A percentile compares a stretch with the other conserved stretches of the same genome.
Conservation (phyloP, 2,888 invertebrate genomes). For the Nemapogon koenigi region DNA sequence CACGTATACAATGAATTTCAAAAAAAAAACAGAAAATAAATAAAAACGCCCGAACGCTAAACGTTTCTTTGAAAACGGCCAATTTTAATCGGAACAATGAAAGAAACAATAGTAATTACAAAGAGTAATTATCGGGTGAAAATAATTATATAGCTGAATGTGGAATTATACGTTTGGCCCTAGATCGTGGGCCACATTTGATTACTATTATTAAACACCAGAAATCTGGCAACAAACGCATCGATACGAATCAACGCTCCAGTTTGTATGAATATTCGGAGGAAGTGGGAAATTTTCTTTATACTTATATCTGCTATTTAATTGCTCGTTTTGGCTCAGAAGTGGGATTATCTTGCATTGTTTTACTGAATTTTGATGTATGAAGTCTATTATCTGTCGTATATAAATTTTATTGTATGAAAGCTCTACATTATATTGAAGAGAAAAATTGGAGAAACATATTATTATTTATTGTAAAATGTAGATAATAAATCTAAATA, state of each 20-base stretch:
- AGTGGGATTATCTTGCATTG: conserved; percentile 4
- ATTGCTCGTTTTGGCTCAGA: neutral
- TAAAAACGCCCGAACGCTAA: neutral
- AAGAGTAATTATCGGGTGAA: conserved; percentile 11
- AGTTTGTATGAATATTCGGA: too few species aligned
- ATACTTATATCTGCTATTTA: neutral
- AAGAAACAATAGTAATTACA: conserved; percentile 11
- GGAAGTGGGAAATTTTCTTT: too few species aligned
- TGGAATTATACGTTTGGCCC: too few species aligned
- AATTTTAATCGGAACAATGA: conserved; percentile 11
- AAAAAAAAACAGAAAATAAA: too few species aligned
- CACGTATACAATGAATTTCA: conserved; percentile 8
- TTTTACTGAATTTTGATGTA: too few species aligned
- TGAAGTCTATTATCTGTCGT: too few species aligned
- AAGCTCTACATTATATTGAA: too few species aligned
- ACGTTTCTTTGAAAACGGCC: conserved; percentile 8
- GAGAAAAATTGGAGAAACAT: too few species aligned
- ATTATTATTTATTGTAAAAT: too few species aligned
- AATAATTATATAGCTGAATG: conserved; percentile 9
- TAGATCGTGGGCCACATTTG: too few species aligned
- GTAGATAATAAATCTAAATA: too few species aligned
- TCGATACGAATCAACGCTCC: neutral
- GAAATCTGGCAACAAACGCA: conserved; percentile 5
- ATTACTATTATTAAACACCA: conserved; percentile 1
- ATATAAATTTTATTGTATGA: too few species aligned